Evolutionary conservation across 2,113 vertebrate genomes (phyloP), one percentile per base, ranked within the genome.

Genomic region (Castor canadensis): DNA sequence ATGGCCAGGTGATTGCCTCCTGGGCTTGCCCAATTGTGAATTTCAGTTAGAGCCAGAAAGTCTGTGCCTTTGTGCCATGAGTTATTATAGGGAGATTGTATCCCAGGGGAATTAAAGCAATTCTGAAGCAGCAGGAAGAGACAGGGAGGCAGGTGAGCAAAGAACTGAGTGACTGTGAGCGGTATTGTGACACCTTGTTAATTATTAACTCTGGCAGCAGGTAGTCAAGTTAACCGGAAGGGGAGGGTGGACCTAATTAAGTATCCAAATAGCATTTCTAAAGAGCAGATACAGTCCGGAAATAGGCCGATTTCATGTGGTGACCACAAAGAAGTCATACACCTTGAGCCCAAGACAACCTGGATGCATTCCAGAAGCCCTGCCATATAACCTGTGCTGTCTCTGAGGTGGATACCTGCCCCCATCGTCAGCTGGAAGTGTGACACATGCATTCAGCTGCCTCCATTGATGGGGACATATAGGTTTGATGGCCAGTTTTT

Each of bases 161-260:
- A 96, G 96, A 97, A 96, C 76, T 94, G 92, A 96, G 73, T 0
- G 64, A 49, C 96, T 73, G 85, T 83, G 92, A 90, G 79, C 94
- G 79, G 94, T 95, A 95, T 91, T 96, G 96, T 97, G 97, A 91
- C 94, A 97, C 95, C 94, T 95, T 96, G 97, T 97, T 97, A 97
- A 97, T 98, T 97, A 97, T 97, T 97, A 96, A 96, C 95, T 95
- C 93, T 87, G 96, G 93, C 93, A 94, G 96, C 94, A 91, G 96
- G 92, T 91, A 96, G 96, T 92, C 94, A 94, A 75, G 95, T 96
- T 95, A 86, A 91, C 96, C 82, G 38, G 94, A 96, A 97, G 94
- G 91, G 82, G 95, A 91, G 91, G 88, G 94, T 77, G 83, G 95
- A 81, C 86, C 93, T 97, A 95, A 97, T 95, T 97, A 97, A 95